These are phyloP conservation scores for Heteronetta atricapilla DNA, from an alignment of 2,113 vertebrate species.

Conservation along the genomic window DNA sequence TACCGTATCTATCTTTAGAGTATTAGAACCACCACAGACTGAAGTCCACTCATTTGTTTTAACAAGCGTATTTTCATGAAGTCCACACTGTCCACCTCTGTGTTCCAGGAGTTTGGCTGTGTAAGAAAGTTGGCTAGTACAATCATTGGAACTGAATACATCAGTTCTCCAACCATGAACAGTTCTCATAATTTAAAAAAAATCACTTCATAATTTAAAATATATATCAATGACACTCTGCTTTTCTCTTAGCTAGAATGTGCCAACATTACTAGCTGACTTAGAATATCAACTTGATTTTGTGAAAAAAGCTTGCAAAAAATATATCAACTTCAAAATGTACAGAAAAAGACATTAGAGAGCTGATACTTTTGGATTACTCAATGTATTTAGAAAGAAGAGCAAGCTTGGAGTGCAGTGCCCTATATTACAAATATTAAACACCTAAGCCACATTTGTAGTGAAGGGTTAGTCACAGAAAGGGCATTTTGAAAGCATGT, in stretches of 20 bases:
- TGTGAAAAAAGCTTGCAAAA: constrained; percentile 68
- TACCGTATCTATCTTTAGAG: background rate
- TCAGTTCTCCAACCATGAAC: background rate
- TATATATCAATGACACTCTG: background rate
- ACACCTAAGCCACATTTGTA: background rate
- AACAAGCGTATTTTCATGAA: background rate
- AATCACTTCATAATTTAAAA: constrained; percentile 58
- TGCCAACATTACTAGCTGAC: background rate
- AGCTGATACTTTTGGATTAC: constrained; percentile 31
- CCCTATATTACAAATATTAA: constrained; percentile 21
- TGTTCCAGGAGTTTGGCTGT: background rate
- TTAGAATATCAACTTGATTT: constrained; percentile 1
- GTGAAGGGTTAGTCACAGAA: constrained; percentile 23
- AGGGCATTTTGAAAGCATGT: constrained; percentile 3
- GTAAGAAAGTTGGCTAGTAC: background rate
- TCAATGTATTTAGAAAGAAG: constrained; percentile 49
- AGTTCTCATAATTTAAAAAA: constrained; percentile 36
- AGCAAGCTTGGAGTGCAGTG: constrained; percentile 42
- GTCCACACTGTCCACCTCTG: background rate
- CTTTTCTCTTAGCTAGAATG: constrained; percentile 21
- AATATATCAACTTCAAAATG: constrained; percentile 65
- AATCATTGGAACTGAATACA: background rate
- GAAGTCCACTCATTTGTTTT: background rate
- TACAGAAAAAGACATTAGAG: constrained; percentile 58
- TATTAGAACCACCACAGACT: background rate